Evolutionary conservation across 2,113 vertebrate species (phyloP).

Genomic region (Pogona vitticeps): DNA sequence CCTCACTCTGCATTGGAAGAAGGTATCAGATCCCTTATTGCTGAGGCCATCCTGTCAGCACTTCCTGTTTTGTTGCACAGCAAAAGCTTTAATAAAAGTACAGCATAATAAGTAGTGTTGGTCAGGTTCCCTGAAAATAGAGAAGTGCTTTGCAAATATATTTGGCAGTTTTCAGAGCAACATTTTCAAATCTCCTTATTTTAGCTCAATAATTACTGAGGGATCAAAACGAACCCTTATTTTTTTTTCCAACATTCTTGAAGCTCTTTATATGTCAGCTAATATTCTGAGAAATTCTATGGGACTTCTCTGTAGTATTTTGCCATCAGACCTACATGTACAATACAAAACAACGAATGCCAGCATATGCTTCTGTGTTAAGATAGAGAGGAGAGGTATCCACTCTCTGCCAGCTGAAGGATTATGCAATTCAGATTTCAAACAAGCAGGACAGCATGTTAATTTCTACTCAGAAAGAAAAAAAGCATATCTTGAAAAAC

Average conservation of each 20-base stretch:
- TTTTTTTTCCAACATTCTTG: background rate
- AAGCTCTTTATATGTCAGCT: rapidly evolving
- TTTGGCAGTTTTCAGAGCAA: background rate
- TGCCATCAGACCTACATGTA: background rate
- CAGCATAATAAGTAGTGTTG: background rate
- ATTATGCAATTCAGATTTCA: background rate
- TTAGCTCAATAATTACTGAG: background rate
- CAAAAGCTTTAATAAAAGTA: background rate
- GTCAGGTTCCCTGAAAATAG: background rate
- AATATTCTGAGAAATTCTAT: background rate
- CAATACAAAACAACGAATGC: background rate
- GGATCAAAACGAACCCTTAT: background rate
- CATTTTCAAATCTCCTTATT: background rate
- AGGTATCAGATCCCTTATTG: too few species aligned
- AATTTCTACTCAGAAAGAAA: background rate
- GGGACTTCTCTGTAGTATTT: rapidly evolving
- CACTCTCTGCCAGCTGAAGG: background rate
- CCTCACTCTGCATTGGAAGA: background rate
- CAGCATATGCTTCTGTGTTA: background rate
- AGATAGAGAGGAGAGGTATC: background rate
- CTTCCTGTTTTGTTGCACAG: background rate
- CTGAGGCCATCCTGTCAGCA: background rate
- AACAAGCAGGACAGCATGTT: background rate
- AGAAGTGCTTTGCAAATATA: background rate
- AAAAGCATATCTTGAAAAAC: rapidly evolving